Conservation (phyloP, 2,113 vertebrate species). For the Electrona antarctica region DNA sequence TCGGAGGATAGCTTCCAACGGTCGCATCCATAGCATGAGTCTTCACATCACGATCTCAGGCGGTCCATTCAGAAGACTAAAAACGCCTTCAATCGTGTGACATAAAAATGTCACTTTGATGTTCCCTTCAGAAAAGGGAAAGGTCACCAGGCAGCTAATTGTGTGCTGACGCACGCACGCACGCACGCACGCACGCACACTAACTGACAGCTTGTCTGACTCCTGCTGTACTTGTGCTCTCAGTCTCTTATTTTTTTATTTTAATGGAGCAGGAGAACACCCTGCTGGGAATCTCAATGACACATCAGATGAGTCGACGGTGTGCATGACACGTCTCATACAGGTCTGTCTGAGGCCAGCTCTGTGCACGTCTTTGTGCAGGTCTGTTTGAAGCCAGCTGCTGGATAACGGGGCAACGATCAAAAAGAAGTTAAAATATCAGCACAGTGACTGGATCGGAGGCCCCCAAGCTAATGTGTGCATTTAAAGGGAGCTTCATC, state of each 20-base stretch:
- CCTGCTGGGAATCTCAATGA: slow-evolving; percentile 37
- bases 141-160: slow-evolving; percentile 44
- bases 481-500: no score
- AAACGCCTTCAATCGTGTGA: not conserved
- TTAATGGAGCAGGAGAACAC: slow-evolving; percentile 51
- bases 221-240: slow-evolving; percentile 51
- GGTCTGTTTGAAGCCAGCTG: no score
- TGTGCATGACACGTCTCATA: no score
- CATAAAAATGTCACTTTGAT: not conserved
- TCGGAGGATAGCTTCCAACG: no score
- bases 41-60: not conserved
- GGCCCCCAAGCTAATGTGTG: no score
- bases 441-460: no score
- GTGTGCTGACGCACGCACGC: not conserved
- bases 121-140: slow-evolving; percentile 31
- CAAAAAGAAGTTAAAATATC: no score
- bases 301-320: not conserved
- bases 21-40: no score
- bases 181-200: not conserved
- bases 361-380: no score
- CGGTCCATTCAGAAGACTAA: not conserved
- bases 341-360: no score
- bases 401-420: no score
- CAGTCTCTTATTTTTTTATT: slow-evolving; percentile 21
- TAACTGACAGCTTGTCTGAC: slow-evolving; percentile 52